Evolutionary conservation across 2,888 invertebrate genomes (phyloP), one percentile per base, ranked within the genome.

Genomic region (Cheilosia impressa): DNA sequence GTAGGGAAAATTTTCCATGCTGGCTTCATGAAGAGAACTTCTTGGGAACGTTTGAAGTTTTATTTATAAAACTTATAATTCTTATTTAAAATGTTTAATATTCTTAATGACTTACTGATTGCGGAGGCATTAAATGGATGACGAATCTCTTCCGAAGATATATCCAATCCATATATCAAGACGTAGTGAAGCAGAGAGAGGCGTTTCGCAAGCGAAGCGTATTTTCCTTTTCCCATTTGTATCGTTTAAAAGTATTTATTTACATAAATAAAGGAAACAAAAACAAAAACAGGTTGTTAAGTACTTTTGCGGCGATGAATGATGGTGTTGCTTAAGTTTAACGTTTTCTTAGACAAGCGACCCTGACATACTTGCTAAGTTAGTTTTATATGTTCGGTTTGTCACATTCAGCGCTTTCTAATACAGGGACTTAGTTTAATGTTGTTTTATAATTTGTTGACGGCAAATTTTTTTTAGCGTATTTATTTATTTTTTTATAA

Each of bases 261-360:
- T 57, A 45, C 31, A 45, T 31, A 68, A 31, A 22, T 27, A 47
- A 15, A n/a, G 34, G 15, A 55, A 47, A 19, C 15, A 27, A 53
- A 43, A 68, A 68, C 17, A 68, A 57, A 57, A 57, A 22, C 47
- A 69, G 57, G 34, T 47, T 69, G 22, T 15, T 60, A 43, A 22
- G 27, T 27, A 53, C 53, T 47, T 19, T 10, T 19, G 45, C 7
- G n/a, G n/a, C 6, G 15, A 17, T 17, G 15, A n/a, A 45, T 17
- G 45, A n/a, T 45, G 45, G n/a, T 2, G n/a, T 45, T 45, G 17
- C 45, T 45, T 15, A 45, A 45, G 45, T 45, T 43, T 43, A n/a
- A n/a, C 17, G 43, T 19, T 45, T n/a, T 19, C 17, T 47, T 47
- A 17, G 1, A 19, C 10, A 10, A 17, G 3, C 9, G 47, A 17